Conservation (phyloP, 2,113 vertebrate species). For the Alethe castanea region DNA sequence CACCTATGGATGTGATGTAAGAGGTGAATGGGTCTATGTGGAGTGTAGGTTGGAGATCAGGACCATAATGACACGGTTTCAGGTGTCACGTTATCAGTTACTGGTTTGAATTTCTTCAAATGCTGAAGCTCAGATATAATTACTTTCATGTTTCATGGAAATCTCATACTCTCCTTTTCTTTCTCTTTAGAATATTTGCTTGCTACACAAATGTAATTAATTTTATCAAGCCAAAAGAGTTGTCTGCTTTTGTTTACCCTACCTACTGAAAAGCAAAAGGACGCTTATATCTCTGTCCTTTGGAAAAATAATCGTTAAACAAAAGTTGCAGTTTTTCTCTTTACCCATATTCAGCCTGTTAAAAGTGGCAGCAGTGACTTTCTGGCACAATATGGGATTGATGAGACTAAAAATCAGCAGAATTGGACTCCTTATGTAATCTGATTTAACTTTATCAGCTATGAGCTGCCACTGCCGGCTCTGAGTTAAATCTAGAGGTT, state of each 20-base stretch:
- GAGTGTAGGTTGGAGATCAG: background rate
- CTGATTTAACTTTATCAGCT: background rate
- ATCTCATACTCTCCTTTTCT: background rate
- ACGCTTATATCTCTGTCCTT: background rate
- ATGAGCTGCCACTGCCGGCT: background rate
- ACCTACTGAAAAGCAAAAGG: background rate
- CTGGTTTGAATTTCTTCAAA: background rate
- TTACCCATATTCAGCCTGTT: background rate
- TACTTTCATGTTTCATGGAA: background rate
- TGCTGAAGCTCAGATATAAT: background rate
- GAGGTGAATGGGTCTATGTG: background rate
- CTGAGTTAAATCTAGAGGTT: background rate
- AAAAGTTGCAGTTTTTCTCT: background rate
- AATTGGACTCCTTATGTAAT: background rate
- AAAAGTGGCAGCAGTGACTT: background rate
- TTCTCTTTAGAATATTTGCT: background rate
- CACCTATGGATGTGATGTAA: background rate
- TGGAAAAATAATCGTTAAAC: background rate
- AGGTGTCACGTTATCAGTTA: background rate
- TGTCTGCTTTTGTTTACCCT: background rate
- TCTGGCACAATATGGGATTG: background rate
- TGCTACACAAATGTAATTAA: background rate
- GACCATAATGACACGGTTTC: background rate
- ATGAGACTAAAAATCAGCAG: background rate
- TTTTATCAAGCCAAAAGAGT: background rate